Base-by-base conservation (phyloP, 2,113 vertebrate species). In the Aythya baeri region DNA sequence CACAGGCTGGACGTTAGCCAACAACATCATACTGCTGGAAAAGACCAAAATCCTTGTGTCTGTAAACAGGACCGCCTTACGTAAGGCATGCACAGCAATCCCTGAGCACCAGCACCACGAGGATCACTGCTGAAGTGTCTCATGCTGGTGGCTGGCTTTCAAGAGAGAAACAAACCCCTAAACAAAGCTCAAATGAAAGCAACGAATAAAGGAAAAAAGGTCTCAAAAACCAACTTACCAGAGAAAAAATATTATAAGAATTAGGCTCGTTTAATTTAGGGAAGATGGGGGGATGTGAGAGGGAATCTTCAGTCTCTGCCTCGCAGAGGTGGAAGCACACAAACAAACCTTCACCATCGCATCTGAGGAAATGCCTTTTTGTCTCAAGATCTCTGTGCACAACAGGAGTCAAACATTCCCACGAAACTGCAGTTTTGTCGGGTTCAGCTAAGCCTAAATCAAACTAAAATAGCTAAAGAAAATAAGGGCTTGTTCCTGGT, bases 391-490 rank as follows among this genome's bases (percentile, higher is more conserved):
- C 21, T 70, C 63, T 38, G 57, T 34, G 75, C n/a, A 66, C 46
- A 66, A 70, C 29, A 32, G 59, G 67, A 94, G 34, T 44, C 74
- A 88, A 83, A 91, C 46, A n/a, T 62, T 92, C 82, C 68, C 89
- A 85, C 1, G 13, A 41, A 92, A 73, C 54, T 20, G 61, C 41
- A 76, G 44, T 67, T 89, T 55, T 1, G 1, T 50, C 78, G 77
- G 59, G 72, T 83, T 71, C 75, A 89, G 86, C 71, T 70, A 83
- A 80, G 79, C 55, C 67, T 70, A 90, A 89, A 81, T 52, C 88
- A 94, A 93, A 84, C 62, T 38, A 75, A 93, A 86, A 92, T 25
- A 87, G 80, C 74, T 65, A 75, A 82, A 86, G 78, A 93, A 96
- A 95, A 87, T 34, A 91, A 43, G 46, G 52, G 85, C 63, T 86